Evolutionary conservation across 2,797 vertebrate genomes (phyloP), one percentile per base, ranked within the genome.

Genomic region (Erpetoichthys calabaricus): DNA sequence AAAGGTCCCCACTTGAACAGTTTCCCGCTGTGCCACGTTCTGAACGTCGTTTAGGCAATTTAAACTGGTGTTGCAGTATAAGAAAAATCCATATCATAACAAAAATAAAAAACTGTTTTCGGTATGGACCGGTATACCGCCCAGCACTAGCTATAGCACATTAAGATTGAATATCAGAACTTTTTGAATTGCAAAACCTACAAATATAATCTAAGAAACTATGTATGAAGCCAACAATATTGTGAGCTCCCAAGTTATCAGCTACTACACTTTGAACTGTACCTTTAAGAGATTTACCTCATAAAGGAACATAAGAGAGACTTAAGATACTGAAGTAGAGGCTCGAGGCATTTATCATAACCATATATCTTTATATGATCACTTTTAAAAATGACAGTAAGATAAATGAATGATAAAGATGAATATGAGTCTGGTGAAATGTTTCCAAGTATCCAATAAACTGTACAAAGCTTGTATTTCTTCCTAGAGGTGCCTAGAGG

Each of bases 401-500:
- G 7, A 55, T 62, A 58, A 55, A 67, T 59, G 3, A 65, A 65
- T 45, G 6, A 63, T 4, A 67, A 45, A 57, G 55, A 50, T 7
- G 66, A 47, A 4, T 42, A n/a, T 47, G 45, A 66, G 8, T 51
- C n/a, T 42, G 45, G 10, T n/a, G 55, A 52, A 3, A 64, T n/a
- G 42, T 63, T 64, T 41, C 43, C 60, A 53, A 64, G 61, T 2
- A 61, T 56, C 53, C 60, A 66, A 57, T 68, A 66, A 4, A 68
- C 64, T 8, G 62, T 52, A 53, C 63, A 65, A 45, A 63, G 60
- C 5, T 55, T 65, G 25, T 67, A 65, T 6, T 64, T 68, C 8
- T 63, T 66, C 43, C 56, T 4, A 7, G 62, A 68, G 43, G 60
- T 63, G 54, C 66, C 63, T 5, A 70, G 61, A 3, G 51, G 69